Conservation (phyloP, 2,888 invertebrate genomes). For the Pristionchus mayeri region DNA sequence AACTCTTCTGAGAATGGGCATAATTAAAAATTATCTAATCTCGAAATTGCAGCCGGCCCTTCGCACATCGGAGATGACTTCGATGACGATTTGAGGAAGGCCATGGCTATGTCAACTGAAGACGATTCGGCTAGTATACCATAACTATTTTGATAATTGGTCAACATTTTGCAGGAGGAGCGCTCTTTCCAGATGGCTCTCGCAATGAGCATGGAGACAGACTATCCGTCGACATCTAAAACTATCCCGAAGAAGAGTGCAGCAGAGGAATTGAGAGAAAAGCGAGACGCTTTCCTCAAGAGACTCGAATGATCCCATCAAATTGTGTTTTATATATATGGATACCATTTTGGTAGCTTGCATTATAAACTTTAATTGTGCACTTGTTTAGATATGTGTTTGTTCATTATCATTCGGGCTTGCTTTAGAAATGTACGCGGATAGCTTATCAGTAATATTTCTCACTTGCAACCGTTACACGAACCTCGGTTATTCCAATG, state of each 20-base stretch:
- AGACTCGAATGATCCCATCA: background rate
- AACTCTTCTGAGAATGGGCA: too few relatives aligned
- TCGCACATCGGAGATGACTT: background rate
- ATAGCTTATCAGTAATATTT: too few relatives aligned
- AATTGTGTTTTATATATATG: too few relatives aligned
- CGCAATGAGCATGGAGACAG: conserved; percentile 25
- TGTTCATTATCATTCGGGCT: too few relatives aligned
- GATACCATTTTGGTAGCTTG: too few relatives aligned
- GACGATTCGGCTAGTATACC: background rate
- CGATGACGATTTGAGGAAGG: background rate
- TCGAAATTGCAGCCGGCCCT: conserved; percentile 33
- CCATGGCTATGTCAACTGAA: conserved; percentile 29
- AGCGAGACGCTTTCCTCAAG: conserved; percentile 39
- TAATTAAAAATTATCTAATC: too few relatives aligned
- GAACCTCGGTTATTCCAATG: too few relatives aligned
- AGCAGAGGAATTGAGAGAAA: background rate
- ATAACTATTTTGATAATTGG: background rate
- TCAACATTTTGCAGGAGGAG: conserved; percentile 17
- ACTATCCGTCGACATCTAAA: background rate
- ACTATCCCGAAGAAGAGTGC: background rate
- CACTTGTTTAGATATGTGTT: too few relatives aligned
- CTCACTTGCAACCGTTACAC: too few relatives aligned
- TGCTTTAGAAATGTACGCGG: too few relatives aligned
- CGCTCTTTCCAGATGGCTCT: conserved; percentile 37
- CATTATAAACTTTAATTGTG: too few relatives aligned